Percentiles rank a stretch among this genome's conserved stretches.
phyloP scores from a whole-genome alignment of 2,113 vertebrate genomes.

The Egretta garzetta region DNA sequence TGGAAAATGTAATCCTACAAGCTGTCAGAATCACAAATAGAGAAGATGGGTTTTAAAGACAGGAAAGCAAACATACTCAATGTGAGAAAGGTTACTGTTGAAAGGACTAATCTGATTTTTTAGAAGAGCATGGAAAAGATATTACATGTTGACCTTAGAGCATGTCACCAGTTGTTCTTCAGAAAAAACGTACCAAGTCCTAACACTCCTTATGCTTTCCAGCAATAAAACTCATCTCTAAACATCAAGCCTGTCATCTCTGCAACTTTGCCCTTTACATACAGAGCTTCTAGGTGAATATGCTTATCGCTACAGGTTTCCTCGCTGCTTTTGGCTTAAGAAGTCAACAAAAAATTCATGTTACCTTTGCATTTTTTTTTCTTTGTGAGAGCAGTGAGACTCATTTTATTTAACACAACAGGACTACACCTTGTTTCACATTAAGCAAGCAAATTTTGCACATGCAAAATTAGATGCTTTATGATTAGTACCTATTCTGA shows the following conservation, averaged over 20 bases:
- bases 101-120: constrained; percentile 33
- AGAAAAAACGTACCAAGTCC: not conserved
- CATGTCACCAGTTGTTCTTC: not conserved
- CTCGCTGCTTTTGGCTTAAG: not conserved
- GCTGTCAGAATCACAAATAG: constrained; percentile 65
- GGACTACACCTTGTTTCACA: not conserved
- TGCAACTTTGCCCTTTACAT: constrained; percentile 53
- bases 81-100: constrained; percentile 67
- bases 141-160: constrained; percentile 35
- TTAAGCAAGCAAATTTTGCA: not conserved
- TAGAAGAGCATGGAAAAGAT: constrained; percentile 17
- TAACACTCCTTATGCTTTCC: constrained; percentile 16
- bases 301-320: not conserved
- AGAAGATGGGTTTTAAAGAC: constrained; percentile 66
- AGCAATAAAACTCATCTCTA: constrained; percentile 33
- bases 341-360: not conserved
- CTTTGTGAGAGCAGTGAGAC: not conserved
- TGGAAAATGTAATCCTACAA: constrained; percentile 56
- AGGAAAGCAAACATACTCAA: constrained; percentile 52
- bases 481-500: not conserved
- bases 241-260: constrained; percentile 47
- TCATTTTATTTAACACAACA: not conserved
- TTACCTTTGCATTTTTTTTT: not conserved
- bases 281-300: not conserved
- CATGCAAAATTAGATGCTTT: not conserved